Conservation (phyloP, 1,140 invertebrate genomes). For the Heliconius melpomene region DNA sequence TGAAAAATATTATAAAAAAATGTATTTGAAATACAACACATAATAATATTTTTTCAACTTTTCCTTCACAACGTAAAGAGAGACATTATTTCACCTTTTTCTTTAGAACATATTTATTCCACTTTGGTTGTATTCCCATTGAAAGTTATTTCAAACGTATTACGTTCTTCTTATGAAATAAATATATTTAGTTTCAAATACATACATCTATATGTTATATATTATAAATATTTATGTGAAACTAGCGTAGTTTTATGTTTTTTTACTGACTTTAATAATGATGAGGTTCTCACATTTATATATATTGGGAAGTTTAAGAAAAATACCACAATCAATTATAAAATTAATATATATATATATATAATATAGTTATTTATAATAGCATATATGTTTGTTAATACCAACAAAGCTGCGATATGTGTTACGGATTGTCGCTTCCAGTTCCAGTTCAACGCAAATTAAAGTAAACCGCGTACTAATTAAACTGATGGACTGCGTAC, state of each 20-base stretch:
- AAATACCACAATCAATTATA: no score
- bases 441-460: constrained; percentile 19
- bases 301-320: no score
- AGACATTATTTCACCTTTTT: background rate
- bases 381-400: background rate
- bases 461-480: constrained; percentile 28
- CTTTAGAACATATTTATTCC: background rate
- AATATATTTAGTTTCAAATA: background rate
- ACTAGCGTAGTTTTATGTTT: no score
- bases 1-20: no score
- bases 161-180: background rate
- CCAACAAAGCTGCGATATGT: constrained; percentile 7
- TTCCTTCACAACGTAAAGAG: no score
- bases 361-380: background rate
- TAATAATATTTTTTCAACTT: no score
- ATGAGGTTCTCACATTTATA: no score
- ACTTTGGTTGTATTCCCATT: background rate
- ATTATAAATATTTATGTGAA: no score
- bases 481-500: constrained; percentile 28
- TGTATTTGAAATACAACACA: no score
- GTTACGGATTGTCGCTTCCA: constrained; percentile 9
- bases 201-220: background rate
- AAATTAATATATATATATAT: no score
- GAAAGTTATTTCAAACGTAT: background rate
- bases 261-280: no score